Base-by-base conservation (phyloP, 2,797 vertebrate species). In the Iguana delicatissima region DNA sequence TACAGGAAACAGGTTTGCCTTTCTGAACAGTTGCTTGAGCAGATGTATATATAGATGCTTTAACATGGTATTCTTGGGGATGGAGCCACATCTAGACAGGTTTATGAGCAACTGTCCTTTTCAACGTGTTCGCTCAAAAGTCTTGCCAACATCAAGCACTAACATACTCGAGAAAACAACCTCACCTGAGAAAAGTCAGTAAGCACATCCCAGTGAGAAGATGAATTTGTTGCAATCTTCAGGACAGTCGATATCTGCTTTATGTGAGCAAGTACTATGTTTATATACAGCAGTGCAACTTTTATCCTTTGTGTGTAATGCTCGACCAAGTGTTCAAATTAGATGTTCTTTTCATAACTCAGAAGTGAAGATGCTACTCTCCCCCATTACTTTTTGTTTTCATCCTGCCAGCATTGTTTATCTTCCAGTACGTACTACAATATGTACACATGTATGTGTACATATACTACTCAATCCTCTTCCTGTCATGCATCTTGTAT, bases 11-110 rank as follows among this genome's bases (percentile, higher is more conserved):
- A 86, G 29, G 9, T 29, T 38, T 35, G 4, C 69, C 12, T 55
- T 84, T 50, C 64, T 69, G 59, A 85, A 85, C 46, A 52, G 67
- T 32, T 85, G 84, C 67, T 85, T n/a, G n/a, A 55, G 10, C 42
- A 73, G 67, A 52, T 35, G 18, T 13, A 14, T 20, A 69, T 6
- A 55, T 52, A 16, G 72, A 55, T 67, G 29, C 8, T 73, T 12
- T 10, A 13, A 35, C 73, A 50, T 81, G n/a, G 62, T 32, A 35
- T 69, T 55, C 29, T 50, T 38, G 3, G 62, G 6, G 32, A 52
- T n/a, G 29, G 16, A 87, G 38, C 13, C 59, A 35, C 32, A 87
- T n/a, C 55, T 55, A 10, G 38, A 13, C 67, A 42, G 22, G 1
- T 24, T 62, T 80, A 50, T 38, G 50, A 88, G 50, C 26, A 88